phyloP scores from a whole-genome alignment of 1,140 invertebrate species.

The Drosophila paulistorum region DNA sequence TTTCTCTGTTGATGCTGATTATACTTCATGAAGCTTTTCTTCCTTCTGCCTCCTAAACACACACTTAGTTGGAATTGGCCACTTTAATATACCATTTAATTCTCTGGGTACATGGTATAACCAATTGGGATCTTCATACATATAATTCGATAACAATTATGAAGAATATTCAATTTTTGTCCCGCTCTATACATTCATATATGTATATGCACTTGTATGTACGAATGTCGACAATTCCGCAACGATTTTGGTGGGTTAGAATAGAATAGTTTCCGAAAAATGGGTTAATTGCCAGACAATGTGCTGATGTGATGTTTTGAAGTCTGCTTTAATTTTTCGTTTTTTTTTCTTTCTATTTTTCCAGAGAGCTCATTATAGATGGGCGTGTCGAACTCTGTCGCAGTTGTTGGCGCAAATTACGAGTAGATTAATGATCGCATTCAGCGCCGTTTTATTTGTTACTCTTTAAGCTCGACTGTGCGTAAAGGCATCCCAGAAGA shows the following conservation, averaged over 20 bases:
- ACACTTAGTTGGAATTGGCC: too few relatives aligned
- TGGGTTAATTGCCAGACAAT: conserved; percentile 42
- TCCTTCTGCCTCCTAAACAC: too few relatives aligned
- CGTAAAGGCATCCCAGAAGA: conserved; percentile 46
- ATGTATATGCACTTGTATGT: neutral
- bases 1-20: too few relatives aligned
- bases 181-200: neutral
- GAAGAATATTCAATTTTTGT: neutral
- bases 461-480: conserved; percentile 48
- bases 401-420: conserved; percentile 50
- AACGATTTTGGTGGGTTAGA: conserved; percentile 48
- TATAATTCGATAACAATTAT: neutral
- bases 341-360: conserved; percentile 3
- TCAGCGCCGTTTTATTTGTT: conserved; percentile 43
- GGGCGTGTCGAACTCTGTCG: conserved; percentile 58
- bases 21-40: too few relatives aligned
- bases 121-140: neutral
- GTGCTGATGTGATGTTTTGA: conserved; percentile 40
- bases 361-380: conserved; percentile 56
- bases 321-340: conserved; percentile 9
- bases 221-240: conserved; percentile 15
- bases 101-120: too few relatives aligned
- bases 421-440: conserved; percentile 63
- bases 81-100: too few relatives aligned
- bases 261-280: conserved; percentile 16